phyloP scores from a whole-genome alignment of 1,140 invertebrate genomes.

The Reticulitermes speratus region DNA sequence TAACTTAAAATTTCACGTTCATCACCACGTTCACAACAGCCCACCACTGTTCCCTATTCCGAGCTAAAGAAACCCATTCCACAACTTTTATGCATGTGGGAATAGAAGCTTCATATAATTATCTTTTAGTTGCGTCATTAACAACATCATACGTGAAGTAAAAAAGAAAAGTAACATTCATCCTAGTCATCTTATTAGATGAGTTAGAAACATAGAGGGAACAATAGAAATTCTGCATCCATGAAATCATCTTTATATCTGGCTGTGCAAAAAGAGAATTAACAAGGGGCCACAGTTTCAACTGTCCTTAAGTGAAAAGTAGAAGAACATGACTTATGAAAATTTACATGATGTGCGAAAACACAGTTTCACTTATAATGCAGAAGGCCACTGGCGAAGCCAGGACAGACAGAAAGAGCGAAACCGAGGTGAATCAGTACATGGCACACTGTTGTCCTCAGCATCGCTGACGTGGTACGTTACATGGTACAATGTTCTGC shows the following conservation, averaged over 20 bases:
- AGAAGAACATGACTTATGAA: neutral
- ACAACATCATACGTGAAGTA: neutral
- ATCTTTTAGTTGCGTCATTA: neutral
- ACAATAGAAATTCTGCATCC: neutral
- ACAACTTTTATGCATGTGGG: neutral
- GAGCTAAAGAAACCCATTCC: no score
- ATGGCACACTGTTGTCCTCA: no score
- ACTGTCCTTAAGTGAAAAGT: neutral
- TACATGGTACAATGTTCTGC: no score
- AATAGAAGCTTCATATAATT: neutral
- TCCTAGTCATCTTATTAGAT: neutral
- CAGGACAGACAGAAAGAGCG: no score
- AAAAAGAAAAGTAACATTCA: neutral
- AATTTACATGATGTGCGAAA: neutral
- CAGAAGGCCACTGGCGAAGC: no score
- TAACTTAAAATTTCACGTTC: no score
- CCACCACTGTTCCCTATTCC: no score
- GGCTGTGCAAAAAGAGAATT: neutral
- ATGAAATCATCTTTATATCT: conserved; percentile 6
- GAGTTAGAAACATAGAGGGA: neutral
- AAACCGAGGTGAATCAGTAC: no score
- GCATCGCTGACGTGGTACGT: no score
- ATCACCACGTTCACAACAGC: no score
- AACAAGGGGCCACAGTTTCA: neutral
- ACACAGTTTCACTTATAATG: no score